phyloP scores from a whole-genome alignment of 1,140 invertebrate species.

The Leucophenga varia region DNA sequence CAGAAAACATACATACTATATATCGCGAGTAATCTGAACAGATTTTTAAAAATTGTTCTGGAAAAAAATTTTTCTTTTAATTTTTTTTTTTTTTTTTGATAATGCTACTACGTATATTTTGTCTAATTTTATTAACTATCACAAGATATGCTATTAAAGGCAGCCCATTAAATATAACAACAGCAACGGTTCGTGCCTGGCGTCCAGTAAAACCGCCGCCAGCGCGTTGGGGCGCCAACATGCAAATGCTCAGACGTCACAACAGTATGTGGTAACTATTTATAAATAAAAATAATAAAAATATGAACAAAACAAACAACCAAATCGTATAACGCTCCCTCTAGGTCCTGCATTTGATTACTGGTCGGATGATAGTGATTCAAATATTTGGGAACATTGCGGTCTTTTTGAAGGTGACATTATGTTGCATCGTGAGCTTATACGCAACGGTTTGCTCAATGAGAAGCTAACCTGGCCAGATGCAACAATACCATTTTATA shows the following conservation, averaged over 20 bases:
- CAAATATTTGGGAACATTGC: conserved; percentile 68
- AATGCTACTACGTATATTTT: too few relatives aligned
- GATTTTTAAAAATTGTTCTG: too few relatives aligned
- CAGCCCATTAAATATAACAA: too few relatives aligned
- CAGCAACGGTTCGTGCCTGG: conserved; percentile 1
- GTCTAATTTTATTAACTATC: too few relatives aligned
- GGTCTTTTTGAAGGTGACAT: conserved; percentile 64
- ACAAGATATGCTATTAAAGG: too few relatives aligned
- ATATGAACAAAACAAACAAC: too few relatives aligned
- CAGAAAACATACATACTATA: too few relatives aligned
- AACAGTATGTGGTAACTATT: conserved; percentile 40
- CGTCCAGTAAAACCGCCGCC: conserved; percentile 27
- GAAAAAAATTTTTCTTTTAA: too few relatives aligned
- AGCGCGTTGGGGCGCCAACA: conserved; percentile 48
- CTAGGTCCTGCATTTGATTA: conserved; percentile 61
- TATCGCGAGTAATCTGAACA: too few relatives aligned
- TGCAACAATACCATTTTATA: conserved; percentile 66
- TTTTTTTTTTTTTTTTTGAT: too few relatives aligned
- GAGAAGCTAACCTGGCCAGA: conserved; percentile 64
- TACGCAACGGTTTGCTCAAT: conserved; percentile 65
- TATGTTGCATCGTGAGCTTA: conserved; percentile 56
- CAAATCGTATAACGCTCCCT: too few relatives aligned
- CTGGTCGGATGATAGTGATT: conserved; percentile 62
- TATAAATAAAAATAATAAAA: too few relatives aligned
- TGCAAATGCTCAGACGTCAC: conserved; percentile 45